Base-by-base conservation (phyloP, 2,113 vertebrate species). In the Columbina picui region DNA sequence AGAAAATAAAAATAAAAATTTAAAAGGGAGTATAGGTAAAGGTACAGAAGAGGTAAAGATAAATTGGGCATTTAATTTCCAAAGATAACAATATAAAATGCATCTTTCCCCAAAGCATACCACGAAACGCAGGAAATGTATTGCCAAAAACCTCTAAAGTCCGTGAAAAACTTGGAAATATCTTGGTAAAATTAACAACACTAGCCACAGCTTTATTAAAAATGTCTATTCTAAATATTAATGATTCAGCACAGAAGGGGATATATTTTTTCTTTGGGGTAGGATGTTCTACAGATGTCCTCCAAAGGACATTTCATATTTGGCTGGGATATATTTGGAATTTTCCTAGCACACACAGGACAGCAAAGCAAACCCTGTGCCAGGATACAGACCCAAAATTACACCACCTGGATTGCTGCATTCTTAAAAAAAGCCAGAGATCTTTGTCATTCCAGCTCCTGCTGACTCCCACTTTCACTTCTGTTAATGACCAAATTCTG, bases 401-500 rank as follows among this genome's bases (percentile, higher is more conserved):
- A 49, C 27, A 80, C 18, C 27, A 49, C 14, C 12, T 29, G 43
- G 17, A 59, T 30, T 70, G 57, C 71, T 63, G 38, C 36, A 15
- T 65, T 79, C 59, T 67, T 86, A 36, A 67, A 76, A 68, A 43
- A 41, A 86, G 10, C 22, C 19, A 11, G 14, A 65, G 43, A 71
- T 55, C 56, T 78, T 27, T 75, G 68, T 68, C 17, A 4, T 47
- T 87, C 49, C 50, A 63, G 43, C 65, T 75, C 49, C 47, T 67
- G 76, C 56, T 93, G 79, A 93, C 83, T 94, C 43, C 19, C 45
- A 75, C 75, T 96, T 76, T 92, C 57, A 57, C 10, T 91, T 80
- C 70, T 70, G 59, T 20, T 96, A 67, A 70, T 50, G 74, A 84
- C 9, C 45, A 55, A 53, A 93, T 93, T 96, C 91, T 89, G 76